Conservation (phyloP, 2,888 invertebrate genomes). For the Drosophila rubida region DNA sequence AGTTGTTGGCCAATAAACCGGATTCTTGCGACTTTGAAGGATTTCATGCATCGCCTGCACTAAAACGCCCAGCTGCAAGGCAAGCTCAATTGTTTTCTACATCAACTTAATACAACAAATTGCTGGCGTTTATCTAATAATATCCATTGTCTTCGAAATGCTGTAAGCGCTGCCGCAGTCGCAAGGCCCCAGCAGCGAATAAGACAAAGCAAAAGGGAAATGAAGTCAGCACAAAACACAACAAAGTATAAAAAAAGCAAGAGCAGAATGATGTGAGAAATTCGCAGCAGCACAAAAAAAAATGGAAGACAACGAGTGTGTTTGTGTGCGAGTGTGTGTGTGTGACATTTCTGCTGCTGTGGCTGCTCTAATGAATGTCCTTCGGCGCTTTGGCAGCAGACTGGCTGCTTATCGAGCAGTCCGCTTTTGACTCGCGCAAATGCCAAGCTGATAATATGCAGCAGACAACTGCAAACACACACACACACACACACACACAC, state of each 20-base stretch:
- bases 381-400: slow-evolving; percentile 41
- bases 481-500: background rate
- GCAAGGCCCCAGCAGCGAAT: slow-evolving; percentile 6
- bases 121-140: background rate
- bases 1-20: too few species aligned
- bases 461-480: background rate
- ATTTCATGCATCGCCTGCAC: too few species aligned
- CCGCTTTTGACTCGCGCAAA: slow-evolving; percentile 19
- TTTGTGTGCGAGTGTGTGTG: slow-evolving; percentile 6
- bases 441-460: slow-evolving; percentile 18
- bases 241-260: slow-evolving; percentile 40
- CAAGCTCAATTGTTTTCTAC: too few species aligned
- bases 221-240: slow-evolving; percentile 29
- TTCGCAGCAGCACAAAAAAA: slow-evolving; percentile 31
- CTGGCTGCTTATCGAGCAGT: slow-evolving; percentile 22
- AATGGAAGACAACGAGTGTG: background rate
- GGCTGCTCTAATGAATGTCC: slow-evolving; percentile 62
- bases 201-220: slow-evolving; percentile 2
- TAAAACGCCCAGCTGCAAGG: too few species aligned
- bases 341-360: slow-evolving; percentile 15
- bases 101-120: background rate
- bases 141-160: background rate
- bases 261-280: slow-evolving; percentile 61
- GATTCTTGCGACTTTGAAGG: too few species aligned
- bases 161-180: background rate